These are phyloP conservation scores for Pocota personata DNA, from an alignment of 2,888 invertebrate species.

Conservation along the genomic window DNA sequence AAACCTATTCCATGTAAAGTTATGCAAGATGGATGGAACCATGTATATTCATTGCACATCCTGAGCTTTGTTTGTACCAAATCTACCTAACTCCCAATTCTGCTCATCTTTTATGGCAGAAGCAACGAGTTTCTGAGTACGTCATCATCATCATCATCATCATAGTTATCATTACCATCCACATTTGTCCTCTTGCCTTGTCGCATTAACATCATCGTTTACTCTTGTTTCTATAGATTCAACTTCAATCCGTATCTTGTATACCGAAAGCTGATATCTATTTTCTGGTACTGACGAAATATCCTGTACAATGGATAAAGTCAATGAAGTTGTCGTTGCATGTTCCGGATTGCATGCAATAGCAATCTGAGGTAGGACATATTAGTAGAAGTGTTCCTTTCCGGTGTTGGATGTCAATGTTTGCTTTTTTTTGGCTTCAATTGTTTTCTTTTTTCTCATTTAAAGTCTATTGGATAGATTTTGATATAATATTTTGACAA, in stretches of 20 bases:
- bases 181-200: constrained; percentile 54
- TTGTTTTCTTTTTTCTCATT: no score
- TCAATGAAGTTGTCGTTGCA: constrained; percentile 56
- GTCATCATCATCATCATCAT: constrained; percentile 28
- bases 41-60: constrained; percentile 65
- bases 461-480: no score
- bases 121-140: constrained; percentile 55
- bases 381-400: no score
- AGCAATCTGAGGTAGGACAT: constrained; percentile 7
- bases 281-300: constrained; percentile 31
- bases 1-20: constrained; percentile 71
- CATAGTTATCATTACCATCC: constrained; percentile 14
- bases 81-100: constrained; percentile 46
- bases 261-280: constrained; percentile 33
- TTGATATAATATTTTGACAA: no score
- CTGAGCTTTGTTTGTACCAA: constrained; percentile 58
- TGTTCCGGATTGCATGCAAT: constrained; percentile 35
- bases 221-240: constrained; percentile 61
- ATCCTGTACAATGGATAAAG: constrained; percentile 38
- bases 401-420: no score
- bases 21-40: constrained; percentile 60
- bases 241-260: constrained; percentile 53
- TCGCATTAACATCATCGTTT: constrained; percentile 62
- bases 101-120: constrained; percentile 50
- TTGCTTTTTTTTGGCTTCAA: no score